Base-by-base conservation (phyloP, 2,113 vertebrate genomes). In the Antennarius striatus region DNA sequence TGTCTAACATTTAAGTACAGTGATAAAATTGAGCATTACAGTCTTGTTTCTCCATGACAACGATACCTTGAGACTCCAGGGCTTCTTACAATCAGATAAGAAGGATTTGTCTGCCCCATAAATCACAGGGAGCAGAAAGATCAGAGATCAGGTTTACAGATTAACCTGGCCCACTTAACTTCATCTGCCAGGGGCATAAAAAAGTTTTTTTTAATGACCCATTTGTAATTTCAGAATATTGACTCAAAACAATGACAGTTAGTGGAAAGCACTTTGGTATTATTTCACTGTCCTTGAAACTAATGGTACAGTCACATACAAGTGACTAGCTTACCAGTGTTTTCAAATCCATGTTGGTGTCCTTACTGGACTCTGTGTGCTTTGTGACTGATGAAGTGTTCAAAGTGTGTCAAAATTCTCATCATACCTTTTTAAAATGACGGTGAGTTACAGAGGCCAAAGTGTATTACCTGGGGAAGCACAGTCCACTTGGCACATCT, bases 41-140 rank as follows among this genome's bases (percentile, higher is more conserved):
- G 45, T 65, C 30, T 68, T 51, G 61, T 79, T 77, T 86, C 65
- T 81, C 60, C 63, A 69, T 52, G 3, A 10, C 39, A 28, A 49
- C 49, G 30, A 62, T 17, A 65, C 29, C 47, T 74, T 46, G 56
- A 28, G 60, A 68, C 42, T 50, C 63, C 73, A 56, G 69, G 67
- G 79, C 80, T 82, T 80, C 60, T 68, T 86, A 82, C 81, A 88
- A 42, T 49, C 61, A 60, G 73, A 83, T 70, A 52, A 63, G 52
- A 83, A 52, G 56, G 16, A 81, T 70, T 28, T 70, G 62, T 71
- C 6, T 1, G 13, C 11, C 5, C 32, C 32, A 77, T 88, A 56
- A 85, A 84, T 90, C 77, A 62, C 0, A 47, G 11, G 51, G 9
- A 42, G 54, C 7, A 52, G 64, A 80, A 77, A 69, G 43, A 4